These are phyloP conservation scores for Amiota minor DNA, from an alignment of 2,888 invertebrate species.

Conservation along the genomic window DNA sequence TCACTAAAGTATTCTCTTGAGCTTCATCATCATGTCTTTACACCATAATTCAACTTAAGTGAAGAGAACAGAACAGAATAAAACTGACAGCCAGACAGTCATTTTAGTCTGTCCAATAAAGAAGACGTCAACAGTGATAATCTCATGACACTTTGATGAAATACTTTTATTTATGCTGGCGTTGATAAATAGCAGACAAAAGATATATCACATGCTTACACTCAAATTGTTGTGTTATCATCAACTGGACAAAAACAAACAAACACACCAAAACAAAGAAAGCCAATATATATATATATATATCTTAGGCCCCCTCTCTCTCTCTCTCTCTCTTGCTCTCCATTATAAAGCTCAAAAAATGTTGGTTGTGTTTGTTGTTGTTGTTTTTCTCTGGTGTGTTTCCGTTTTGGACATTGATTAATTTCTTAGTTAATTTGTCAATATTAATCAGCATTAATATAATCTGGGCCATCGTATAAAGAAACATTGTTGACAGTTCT, in stretches of 20 bases:
- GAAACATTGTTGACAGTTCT: background rate
- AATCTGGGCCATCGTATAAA: slow-evolving; percentile 14
- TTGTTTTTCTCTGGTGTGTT: slow-evolving; percentile 42
- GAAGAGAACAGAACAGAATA: too few relatives aligned
- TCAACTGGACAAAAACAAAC: background rate
- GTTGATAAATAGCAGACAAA: slow-evolving; percentile 63
- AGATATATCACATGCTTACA: slow-evolving; percentile 54
- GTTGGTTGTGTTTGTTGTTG: background rate
- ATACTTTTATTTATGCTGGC: slow-evolving; percentile 61
- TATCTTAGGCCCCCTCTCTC: too few relatives aligned
- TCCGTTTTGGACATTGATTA: slow-evolving; percentile 63
- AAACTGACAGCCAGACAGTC: too few relatives aligned
- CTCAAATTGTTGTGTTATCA: slow-evolving; percentile 6
- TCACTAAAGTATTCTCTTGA: too few relatives aligned
- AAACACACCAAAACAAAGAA: too few relatives aligned
- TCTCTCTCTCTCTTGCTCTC: too few relatives aligned
- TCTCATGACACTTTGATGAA: slow-evolving; percentile 68
- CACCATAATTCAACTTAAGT: too few relatives aligned
- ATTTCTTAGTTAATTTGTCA: slow-evolving; percentile 65
- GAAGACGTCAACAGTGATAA: slow-evolving; percentile 58
- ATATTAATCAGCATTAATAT: slow-evolving; percentile 65
- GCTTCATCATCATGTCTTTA: too few relatives aligned
- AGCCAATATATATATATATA: too few relatives aligned
- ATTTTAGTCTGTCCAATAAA: too few relatives aligned
- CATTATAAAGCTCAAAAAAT: too few relatives aligned